Evolutionary conservation across 2,888 invertebrate species (phyloP).

Genomic region (Cosmorhoe ocellata): DNA sequence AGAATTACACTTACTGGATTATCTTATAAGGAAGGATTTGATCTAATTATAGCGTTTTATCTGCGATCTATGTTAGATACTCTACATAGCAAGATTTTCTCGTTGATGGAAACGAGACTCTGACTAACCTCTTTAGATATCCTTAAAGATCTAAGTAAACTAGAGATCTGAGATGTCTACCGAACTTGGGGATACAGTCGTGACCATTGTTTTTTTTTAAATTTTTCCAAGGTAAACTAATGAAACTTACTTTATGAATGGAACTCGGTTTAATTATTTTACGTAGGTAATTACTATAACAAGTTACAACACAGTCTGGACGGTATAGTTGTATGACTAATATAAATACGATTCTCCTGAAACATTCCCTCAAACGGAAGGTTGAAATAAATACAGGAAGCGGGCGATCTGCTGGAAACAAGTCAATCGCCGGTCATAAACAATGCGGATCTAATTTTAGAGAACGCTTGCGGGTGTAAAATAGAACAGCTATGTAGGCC

Average conservation of each 20-base stretch:
- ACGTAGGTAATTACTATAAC: no score
- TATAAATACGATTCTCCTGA: background rate
- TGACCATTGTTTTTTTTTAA: no score
- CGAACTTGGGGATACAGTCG: no score
- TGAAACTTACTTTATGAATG: no score
- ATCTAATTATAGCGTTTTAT: conserved; percentile 9
- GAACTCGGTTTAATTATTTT: no score
- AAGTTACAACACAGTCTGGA: no score
- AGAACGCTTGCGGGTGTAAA: conserved; percentile 65
- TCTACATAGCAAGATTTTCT: no score
- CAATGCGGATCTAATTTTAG: conserved; percentile 76
- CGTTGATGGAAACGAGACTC: background rate
- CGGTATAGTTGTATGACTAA: background rate
- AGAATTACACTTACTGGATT: conserved; percentile 32
- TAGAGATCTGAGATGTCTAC: no score
- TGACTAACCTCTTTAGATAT: no score
- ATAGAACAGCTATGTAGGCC: conserved; percentile 76
- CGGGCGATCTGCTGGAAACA: conserved; percentile 48
- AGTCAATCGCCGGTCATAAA: conserved; percentile 67
- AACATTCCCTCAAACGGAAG: conserved; percentile 2
- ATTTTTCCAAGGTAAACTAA: no score
- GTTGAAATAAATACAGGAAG: conserved; percentile 55
- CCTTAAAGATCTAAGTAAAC: no score
- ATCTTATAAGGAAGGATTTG: conserved; percentile 19
- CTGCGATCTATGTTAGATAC: conserved; percentile 4